Evolutionary conservation across 92 coral and sea anemone species (phyloP), one percentile per base, ranked within the genome.

Genomic region (Epizoanthus scotinus): DNA sequence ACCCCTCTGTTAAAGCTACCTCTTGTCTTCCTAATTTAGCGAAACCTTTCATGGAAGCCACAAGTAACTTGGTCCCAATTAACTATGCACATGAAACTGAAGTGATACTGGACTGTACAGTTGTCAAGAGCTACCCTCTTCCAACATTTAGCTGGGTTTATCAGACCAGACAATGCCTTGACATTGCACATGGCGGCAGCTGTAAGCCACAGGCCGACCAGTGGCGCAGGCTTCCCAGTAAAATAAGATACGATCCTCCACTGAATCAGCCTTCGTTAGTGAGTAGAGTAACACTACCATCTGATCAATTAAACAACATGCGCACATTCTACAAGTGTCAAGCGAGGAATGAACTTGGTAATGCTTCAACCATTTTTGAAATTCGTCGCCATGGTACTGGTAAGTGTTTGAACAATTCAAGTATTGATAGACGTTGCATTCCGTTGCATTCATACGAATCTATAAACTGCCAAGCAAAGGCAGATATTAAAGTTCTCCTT

Each of bases 351-450:
- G 5, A 25, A 5, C 63, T 56, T 60, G 97, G 97, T 28, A 77
- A 47, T 22, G 93, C 84, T 52, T 72, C 75, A 19, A 47, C 65
- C 21, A 38, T 42, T 19, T 66, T 81, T 13, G 47, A 59, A 50
- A 83, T 95, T 65, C 40, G 26, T 66, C 92, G 98, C 5, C 52
- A 55, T 27, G 93, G 98, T 94, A 83, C 50, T 10, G 8, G 12
- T 44, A 8, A 44, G 15, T 44, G 12, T 44, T 13, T 44, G 50
- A 44, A 7, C 15, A 44, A 1, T 44, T 0, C 2, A 8, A 44
- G 12, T 8, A 44, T 8, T 12, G 12, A 9, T 42, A 42, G 13
- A 42, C 8, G 50, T 42, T 42, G 50, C 50, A 9, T 42, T 9
- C 50, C 50, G 12, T 42, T 44, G 50, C 50, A 44, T 44, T 13